Base-by-base conservation (phyloP, 2,888 invertebrate genomes). In the Drosophila fulvimacula region DNA sequence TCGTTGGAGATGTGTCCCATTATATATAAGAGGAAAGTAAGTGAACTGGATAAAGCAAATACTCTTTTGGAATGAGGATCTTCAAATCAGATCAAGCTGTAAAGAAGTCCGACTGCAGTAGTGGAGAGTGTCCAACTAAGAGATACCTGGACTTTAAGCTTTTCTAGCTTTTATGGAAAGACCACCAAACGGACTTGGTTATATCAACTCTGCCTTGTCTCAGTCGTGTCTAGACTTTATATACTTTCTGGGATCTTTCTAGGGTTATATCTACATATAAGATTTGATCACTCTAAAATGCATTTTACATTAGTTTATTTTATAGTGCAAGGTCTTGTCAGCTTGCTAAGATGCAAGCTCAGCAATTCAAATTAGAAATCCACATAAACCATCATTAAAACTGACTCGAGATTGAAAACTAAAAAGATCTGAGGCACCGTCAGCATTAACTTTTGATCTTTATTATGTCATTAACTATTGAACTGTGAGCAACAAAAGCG, bases 401-500 rank as follows among this genome's bases (percentile, higher is more conserved):
- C 32, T 49, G 32, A 44, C 38, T 74, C 32, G 44, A 41, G 11
- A 32, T 15, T 17, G 7, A 30, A 48, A 56, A 32, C 19, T 30
- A 3, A 34, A 19, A 38, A 24, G 52, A 52, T 39, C 17, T 17
- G 46, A 24, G 27, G 32, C 32, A 27, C 13, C 17, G 59, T 69
- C 59, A 46, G 42, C 44, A 46, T 52, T 44, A 58, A 17, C 34
- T 32, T 52, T 9, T 41, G 55, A 56, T 44, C 56, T 57, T 69
- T 52, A 69, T 73, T 68, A 69, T 73, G 63, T 68, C 63, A 77
- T 74, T 67, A 73, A 53, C 17, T 21, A 44, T 44, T 41, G 55
- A 17, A 36, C 32, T 55, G 15, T 38, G 24, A 38, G 27, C 59
- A 44, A 46, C 57, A 53, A 76, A 73, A 48, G 34, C 17, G 46